Conservation (phyloP, 2,797 vertebrate species). For the Neosilurus hyrtlii region DNA sequence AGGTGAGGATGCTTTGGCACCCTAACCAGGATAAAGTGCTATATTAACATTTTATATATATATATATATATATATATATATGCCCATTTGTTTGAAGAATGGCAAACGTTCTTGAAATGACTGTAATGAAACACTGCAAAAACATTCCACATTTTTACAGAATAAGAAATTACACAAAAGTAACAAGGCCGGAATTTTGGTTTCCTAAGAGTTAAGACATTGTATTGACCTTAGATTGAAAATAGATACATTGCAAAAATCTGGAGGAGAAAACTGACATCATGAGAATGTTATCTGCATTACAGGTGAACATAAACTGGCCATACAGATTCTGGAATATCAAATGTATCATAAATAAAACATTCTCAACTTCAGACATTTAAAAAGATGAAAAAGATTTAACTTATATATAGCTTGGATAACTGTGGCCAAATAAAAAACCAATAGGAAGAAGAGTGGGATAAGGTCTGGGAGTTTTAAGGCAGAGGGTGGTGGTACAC, state of each 20-base stretch:
- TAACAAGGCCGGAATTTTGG: not conserved
- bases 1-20: not conserved
- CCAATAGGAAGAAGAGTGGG: not conserved
- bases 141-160: not conserved
- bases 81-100: not conserved
- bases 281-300: not conserved
- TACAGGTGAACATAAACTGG: not conserved
- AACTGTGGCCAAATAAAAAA: slow-evolving; percentile 11
- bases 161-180: not conserved
- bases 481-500: not conserved
- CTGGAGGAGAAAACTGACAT: not conserved
- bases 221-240: not conserved
- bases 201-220: not conserved
- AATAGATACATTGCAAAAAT: not conserved
- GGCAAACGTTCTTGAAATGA: not conserved
- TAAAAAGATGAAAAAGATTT: not conserved
- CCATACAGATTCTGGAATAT: not conserved
- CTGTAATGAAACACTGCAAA: not conserved
- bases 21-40: not conserved
- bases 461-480: slow-evolving; percentile 23
- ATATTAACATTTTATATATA: too few relatives aligned
- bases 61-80: too few relatives aligned
- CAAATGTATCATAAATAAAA: slow-evolving; percentile 10
- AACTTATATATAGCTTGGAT: not conserved
- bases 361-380: not conserved